Conservation (phyloP, 1,140 invertebrate species). For the Dermatophagoides farinae region DNA sequence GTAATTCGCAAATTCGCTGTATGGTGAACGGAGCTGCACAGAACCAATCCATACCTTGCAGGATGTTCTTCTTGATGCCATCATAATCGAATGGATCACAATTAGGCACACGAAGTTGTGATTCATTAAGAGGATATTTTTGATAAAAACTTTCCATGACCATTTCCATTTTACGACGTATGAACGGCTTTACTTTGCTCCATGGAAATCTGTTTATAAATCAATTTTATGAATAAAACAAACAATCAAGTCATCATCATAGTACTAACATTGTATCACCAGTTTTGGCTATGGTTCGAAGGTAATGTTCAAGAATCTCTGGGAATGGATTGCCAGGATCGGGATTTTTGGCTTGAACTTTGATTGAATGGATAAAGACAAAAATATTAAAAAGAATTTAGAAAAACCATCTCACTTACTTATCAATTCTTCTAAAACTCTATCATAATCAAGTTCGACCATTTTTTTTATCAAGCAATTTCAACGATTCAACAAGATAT, state of each 20-base stretch:
- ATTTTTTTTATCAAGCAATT: not conserved
- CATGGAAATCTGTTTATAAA: conserved; percentile 37
- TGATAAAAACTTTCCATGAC: conserved; percentile 71
- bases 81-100: conserved; percentile 77
- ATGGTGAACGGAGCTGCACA: conserved; percentile 73
- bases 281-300: conserved; percentile 71
- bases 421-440: not conserved
- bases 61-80: conserved; percentile 56
- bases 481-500: too few relatives aligned
- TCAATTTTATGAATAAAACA: conserved; percentile 2
- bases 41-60: conserved; percentile 56
- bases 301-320: conserved; percentile 67
- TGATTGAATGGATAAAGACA: not conserved
- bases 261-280: conserved; percentile 53
- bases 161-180: conserved; percentile 57
- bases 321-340: conserved; percentile 36
- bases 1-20: conserved; percentile 77
- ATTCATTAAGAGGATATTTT: conserved; percentile 45
- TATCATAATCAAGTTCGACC: conserved; percentile 4
- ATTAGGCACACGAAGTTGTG: conserved; percentile 54
- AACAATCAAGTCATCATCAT: not conserved
- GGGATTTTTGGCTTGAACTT: not conserved
- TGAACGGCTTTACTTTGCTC: conserved; percentile 60
- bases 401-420: not conserved
- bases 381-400: not conserved